Base-by-base conservation (phyloP, 2,797 vertebrate species). In the Semotilus atromaculatus region DNA sequence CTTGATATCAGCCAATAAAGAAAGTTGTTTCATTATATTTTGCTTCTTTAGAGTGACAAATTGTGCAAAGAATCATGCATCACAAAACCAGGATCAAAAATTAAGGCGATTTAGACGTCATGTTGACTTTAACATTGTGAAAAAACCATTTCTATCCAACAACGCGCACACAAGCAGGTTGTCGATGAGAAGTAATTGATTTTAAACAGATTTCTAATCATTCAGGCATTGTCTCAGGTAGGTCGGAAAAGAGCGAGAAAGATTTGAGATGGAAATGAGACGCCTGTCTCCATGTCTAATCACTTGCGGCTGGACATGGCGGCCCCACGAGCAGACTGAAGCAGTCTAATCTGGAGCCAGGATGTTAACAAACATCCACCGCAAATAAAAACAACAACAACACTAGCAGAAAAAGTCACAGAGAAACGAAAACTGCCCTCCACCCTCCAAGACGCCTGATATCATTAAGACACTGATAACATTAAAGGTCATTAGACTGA, bases 291-390 rank as follows among this genome's bases (percentile, higher is more conserved):
- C 82, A 75, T 60, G 76, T 74, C 82, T 88, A 91, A 89, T 89
- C 86, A 85, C 86, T 86, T 85, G 88, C 82, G 82, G 88, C 87
- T 82, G 88, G 86, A 85, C 87, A 88, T 73, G 34, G 45, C 73
- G 87, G 85, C 83, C 90, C 89, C 85, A 66, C 62, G 48, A 64
- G 87, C 40, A 45, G 85, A 84, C 72, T 21, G 71, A 83, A 82
- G 83, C 76, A 80, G 62, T 89, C 88, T 91, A 89, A 85, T 85
- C 87, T 80, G 81, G 80, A 82, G 86, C n/a, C 67, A 89, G 87
- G 64, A 90, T 51, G 89, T 90, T 81, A 90, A 90, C 87, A 91
- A 89, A 78, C 88, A 88, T 85, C 88, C 62, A 60, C 67, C 79
- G 75, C 19, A 34, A 88, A 88, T 75, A 87, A 45, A 89, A 85